These are phyloP conservation scores for Cantharis nigra DNA, from an alignment of 2,888 invertebrate species.

Conservation along the genomic window DNA sequence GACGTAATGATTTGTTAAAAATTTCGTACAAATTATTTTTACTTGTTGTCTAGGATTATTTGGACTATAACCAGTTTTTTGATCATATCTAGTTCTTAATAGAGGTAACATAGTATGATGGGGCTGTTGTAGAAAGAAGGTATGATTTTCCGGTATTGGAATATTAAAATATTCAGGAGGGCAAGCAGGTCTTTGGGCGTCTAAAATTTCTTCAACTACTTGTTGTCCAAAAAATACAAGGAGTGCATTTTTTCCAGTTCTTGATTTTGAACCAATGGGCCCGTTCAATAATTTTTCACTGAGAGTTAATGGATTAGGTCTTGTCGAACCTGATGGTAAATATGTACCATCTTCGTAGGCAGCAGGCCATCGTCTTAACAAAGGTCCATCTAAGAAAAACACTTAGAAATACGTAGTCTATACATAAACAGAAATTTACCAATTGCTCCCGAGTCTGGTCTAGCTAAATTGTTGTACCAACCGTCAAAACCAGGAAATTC, in stretches of 20 bases:
- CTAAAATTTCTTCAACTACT: slow-evolving; percentile 66
- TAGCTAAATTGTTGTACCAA: slow-evolving; percentile 54
- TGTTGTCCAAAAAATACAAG: slow-evolving; percentile 67
- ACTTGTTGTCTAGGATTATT: slow-evolving; percentile 67
- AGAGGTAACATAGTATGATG: slow-evolving; percentile 58
- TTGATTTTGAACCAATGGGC: slow-evolving; percentile 51
- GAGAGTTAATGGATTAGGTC: slow-evolving; percentile 60
- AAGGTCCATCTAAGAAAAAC: slow-evolving; percentile 55
- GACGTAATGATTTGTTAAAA: not conserved
- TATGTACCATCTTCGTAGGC: slow-evolving; percentile 64
- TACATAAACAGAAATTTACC: slow-evolving; percentile 39
- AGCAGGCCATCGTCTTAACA: slow-evolving; percentile 60
- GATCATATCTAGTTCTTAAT: slow-evolving; percentile 60
- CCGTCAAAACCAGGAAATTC: slow-evolving; percentile 55
- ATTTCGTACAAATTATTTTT: not conserved
- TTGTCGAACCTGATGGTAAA: slow-evolving; percentile 55
- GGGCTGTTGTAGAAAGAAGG: slow-evolving; percentile 38
- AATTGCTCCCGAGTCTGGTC: slow-evolving; percentile 51
- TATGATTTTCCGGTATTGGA: slow-evolving; percentile 56
- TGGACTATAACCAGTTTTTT: slow-evolving; percentile 60
- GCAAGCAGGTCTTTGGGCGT: slow-evolving; percentile 64
- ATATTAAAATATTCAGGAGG: slow-evolving; percentile 66
- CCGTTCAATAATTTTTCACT: slow-evolving; percentile 59
- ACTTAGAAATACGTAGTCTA: not conserved
- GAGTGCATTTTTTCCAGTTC: slow-evolving; percentile 60